These are phyloP conservation scores for Diplazon laetatorius DNA, from an alignment of 2,888 invertebrate species.

Conservation along the genomic window DNA sequence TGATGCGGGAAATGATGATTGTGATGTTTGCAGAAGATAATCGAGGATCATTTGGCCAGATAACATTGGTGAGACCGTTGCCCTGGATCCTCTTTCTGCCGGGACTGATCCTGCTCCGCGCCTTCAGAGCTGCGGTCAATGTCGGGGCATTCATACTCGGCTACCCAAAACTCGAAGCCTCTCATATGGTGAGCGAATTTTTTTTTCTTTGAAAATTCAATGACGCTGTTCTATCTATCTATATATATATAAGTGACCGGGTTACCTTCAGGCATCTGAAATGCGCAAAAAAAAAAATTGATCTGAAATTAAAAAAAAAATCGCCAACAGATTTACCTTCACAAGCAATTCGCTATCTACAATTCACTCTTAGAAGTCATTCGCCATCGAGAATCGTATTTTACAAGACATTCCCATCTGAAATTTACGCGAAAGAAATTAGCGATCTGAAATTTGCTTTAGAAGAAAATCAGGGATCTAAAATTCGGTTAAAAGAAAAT, in stretches of 20 bases:
- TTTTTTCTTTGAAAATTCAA: background rate
- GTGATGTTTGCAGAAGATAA: conserved; percentile 82
- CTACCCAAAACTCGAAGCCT: conserved; percentile 83
- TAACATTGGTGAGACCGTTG: conserved; percentile 84
- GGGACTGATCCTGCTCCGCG: conserved; percentile 83
- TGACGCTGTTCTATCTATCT: background rate
- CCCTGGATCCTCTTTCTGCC: conserved; percentile 85
- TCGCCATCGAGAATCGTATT: too few relatives aligned
- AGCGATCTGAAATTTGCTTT: too few relatives aligned
- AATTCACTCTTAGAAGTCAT: too few relatives aligned
- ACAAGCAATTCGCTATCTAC: too few relatives aligned
- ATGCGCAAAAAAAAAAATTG: too few relatives aligned
- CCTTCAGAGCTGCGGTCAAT: conserved; percentile 83
- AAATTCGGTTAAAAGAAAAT: too few relatives aligned
- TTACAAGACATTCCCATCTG: too few relatives aligned
- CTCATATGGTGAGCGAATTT: conserved; percentile 82
- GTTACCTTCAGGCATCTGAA: too few relatives aligned
- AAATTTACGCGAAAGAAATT: too few relatives aligned
- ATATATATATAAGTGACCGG: too few relatives aligned
- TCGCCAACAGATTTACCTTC: too few relatives aligned
- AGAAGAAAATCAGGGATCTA: too few relatives aligned
- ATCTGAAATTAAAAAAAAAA: background rate
- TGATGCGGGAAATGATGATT: background rate
- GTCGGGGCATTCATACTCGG: conserved; percentile 83
- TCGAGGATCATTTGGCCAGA: conserved; percentile 79